A percentile compares a stretch with the other conserved stretches of the same genome.
These are phyloP conservation scores for Xenopus petersii DNA, from an alignment of 2,797 vertebrate species.

Conservation along the genomic window DNA sequence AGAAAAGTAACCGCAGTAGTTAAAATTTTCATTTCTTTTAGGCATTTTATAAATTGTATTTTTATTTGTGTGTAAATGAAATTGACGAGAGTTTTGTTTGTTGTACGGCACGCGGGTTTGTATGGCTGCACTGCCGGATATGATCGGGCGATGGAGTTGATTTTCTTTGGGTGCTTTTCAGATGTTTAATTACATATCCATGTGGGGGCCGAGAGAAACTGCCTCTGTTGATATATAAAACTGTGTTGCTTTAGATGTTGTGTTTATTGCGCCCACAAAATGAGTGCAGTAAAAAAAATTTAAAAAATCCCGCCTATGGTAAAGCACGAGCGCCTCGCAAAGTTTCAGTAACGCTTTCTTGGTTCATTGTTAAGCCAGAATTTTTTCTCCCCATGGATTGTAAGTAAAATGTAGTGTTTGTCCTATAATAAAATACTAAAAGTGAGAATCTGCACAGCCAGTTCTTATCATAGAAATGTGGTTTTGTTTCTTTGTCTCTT, in stretches of 20 bases:
- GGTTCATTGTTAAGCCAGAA: slow-evolving; percentile 74
- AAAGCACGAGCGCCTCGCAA: slow-evolving; percentile 65
- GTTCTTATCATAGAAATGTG: no score
- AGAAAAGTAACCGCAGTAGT: slow-evolving; percentile 7
- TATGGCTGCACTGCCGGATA: slow-evolving; percentile 72
- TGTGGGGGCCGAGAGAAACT: slow-evolving; percentile 76
- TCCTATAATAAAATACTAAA: slow-evolving; percentile 67
- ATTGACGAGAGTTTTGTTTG: slow-evolving; percentile 8
- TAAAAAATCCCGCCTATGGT: slow-evolving; percentile 62
- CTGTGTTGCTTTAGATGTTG: slow-evolving; percentile 76
- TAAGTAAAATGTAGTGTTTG: slow-evolving; percentile 79
- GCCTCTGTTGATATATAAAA: slow-evolving; percentile 76
- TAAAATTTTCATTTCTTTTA: slow-evolving; percentile 56
- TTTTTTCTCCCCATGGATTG: slow-evolving; percentile 85
- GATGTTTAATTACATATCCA: slow-evolving; percentile 80
- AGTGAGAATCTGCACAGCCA: no score
- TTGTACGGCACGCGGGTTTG: slow-evolving; percentile 53
- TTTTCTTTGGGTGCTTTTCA: slow-evolving; percentile 86
- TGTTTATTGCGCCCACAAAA: slow-evolving; percentile 64
- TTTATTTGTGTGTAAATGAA: slow-evolving; percentile 14
- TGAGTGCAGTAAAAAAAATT: slow-evolving; percentile 57
- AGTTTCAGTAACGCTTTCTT: slow-evolving; percentile 66
- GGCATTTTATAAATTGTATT: slow-evolving; percentile 35
- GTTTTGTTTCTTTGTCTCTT: no score
- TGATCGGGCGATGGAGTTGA: slow-evolving; percentile 71